A percentile compares a stretch with the other conserved stretches of the same genome.
Evolutionary conservation across 2,797 vertebrate genomes (phyloP).

Genomic region (Euthynnus affinis): DNA sequence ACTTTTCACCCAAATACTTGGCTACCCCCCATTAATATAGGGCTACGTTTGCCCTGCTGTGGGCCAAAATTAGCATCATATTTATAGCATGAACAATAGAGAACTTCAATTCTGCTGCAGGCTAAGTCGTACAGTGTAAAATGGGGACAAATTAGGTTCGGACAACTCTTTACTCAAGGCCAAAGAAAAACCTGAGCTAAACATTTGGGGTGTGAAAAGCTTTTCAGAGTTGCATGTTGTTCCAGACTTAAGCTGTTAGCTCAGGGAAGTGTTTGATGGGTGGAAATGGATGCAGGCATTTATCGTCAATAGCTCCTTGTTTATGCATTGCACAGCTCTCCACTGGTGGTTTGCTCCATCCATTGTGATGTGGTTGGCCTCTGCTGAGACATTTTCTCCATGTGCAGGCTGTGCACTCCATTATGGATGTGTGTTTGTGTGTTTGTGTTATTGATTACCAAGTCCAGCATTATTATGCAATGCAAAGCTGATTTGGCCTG

Average conservation of each 20-base stretch:
- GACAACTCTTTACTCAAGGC: constrained; percentile 47
- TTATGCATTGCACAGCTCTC: constrained; percentile 77
- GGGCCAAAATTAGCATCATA: constrained; percentile 59
- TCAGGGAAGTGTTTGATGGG: constrained; percentile 76
- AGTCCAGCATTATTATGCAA: constrained; percentile 83
- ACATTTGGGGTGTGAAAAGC: constrained; percentile 61
- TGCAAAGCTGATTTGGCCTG: constrained; percentile 85
- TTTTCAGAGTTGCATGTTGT: constrained; percentile 61
- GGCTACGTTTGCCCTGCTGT: constrained; percentile 27
- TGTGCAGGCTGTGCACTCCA: constrained; percentile 79
- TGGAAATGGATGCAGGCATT: constrained; percentile 77
- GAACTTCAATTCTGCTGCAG: constrained; percentile 41
- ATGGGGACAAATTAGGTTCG: constrained; percentile 53
- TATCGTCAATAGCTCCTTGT: constrained; percentile 77
- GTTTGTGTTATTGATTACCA: constrained; percentile 84
- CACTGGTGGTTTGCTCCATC: constrained; percentile 74
- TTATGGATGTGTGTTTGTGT: constrained; percentile 79
- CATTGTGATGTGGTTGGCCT: constrained; percentile 78
- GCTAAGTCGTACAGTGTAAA: constrained; percentile 48
- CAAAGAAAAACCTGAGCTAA: constrained; percentile 61
- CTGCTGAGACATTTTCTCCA: constrained; percentile 82
- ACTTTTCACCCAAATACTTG: constrained; percentile 27
- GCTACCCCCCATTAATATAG: constrained; percentile 17
- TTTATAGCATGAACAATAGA: constrained; percentile 62
- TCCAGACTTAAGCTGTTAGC: constrained; percentile 67